Evolutionary conservation across 2,888 invertebrate genomes (phyloP), one percentile per base, ranked within the genome.

Genomic region (Antheraea yamamai): DNA sequence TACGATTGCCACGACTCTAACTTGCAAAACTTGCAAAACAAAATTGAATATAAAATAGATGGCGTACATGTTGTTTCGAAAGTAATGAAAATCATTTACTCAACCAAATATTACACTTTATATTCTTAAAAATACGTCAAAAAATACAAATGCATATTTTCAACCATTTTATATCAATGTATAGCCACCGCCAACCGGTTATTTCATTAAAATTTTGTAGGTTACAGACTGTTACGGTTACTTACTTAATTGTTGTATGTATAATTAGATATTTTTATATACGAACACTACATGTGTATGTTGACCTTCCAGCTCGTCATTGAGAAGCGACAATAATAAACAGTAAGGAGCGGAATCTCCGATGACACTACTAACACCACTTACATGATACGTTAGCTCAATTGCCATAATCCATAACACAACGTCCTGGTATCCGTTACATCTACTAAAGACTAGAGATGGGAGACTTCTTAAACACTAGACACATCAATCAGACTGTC

Each of bases 371-470:
- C 39, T 68, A 30, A 68, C 68, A 39, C 8, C 35, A 68, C 70
- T 70, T 70, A 70, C 39, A 70, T 76, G 80, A 82, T 82, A 81
- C 82, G 79, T 78, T 78, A 77, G 76, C 77, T 80, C 83, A 89
- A 88, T 88, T 88, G 85, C 80, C 79, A 82, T 90, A 90, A 91
- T 90, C 89, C 89, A 79, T 79, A 81, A 82, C 79, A 78, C 76
- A 72, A 79, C 51, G 73, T 71, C 78, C 77, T 78, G 77, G 76
- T 82, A 81, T 83, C 83, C 82, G 85, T 90, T 90, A 90, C 91
- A 88, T 81, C 87, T 89, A 92, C 89, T 92, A 90, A 86, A 88
- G 83, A 85, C 88, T 88, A 90, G 91, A 89, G 91, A 92, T 89
- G 87, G 87, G 84, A 80, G 87, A 89, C 90, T 88, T 87, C 16